Base-by-base conservation (phyloP, 2,888 invertebrate species). In the Heteromyza rotundicornis region DNA sequence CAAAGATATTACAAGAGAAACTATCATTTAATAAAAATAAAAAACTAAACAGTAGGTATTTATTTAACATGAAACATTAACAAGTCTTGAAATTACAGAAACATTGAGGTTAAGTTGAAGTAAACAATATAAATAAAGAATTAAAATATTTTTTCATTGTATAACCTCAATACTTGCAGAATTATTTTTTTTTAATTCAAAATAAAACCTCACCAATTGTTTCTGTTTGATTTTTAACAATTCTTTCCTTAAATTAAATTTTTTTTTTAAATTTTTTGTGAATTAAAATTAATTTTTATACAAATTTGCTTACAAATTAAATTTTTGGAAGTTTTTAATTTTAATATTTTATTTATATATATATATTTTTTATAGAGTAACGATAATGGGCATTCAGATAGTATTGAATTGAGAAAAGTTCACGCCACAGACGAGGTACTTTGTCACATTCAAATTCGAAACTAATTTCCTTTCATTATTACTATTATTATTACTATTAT, bases 341-440 rank as follows among this genome's bases (percentile, higher is more conserved):
- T 63, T 55, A 3, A 23, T 16, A 16, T 35, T 56, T 20, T 63
- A 71, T 73, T 77, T 73, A 63, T 79, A 73, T 70, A 62, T 67
- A 73, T 74, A 74, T 77, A 70, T 77, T 78, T 78, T 75, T 80
- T 80, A 80, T 80, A 82, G 80, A 82, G 79, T 79, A 82, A 79
- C 80, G 83, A 83, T 76, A 82, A 82, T 77, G 83, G 82, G 78
- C 81, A 80, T 81, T 83, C 82, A 75, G 80, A 82, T 75, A 82
- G 73, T 80, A 81, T 80, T 80, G 84, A 83, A 79, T 82, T 83
- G 79, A 81, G 82, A 82, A 83, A 82, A 81, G 80, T 83, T 82
- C 83, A 84, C 81, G 83, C 83, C 80, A 84, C 84, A 82, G 83
- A 84, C 81, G 84, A 84, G 84, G 84, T 84, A 84, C 83, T 83